Evolutionary conservation across 1,140 invertebrate species (phyloP), one percentile per base, ranked within the genome.

Genomic region (Cardiocondyla obscurior): DNA sequence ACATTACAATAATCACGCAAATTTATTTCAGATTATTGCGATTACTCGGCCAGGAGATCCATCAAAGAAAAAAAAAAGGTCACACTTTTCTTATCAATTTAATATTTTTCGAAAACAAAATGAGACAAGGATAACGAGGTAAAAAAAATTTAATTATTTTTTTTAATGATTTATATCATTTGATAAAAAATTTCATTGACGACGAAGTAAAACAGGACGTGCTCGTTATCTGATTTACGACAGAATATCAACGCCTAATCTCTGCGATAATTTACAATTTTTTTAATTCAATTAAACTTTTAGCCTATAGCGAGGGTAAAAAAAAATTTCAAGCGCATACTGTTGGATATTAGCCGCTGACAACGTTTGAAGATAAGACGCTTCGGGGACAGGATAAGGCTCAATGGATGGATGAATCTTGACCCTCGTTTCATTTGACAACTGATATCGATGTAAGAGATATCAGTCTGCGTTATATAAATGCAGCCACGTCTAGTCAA

Each of bases 401-500:
- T 39, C 25, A 14, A 2, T 16, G 25, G 1, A 5, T n/a, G 25
- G 0, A 2, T n/a, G 12, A 19, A 79, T 76, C 72, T 85, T 87
- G 87, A 87, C 85, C 77, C 55, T 44, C 10, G 3, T 12, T 14
- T 25, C n/a, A n/a, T n/a, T n/a, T n/a, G n/a, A 4, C 14, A 12
- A 16, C 33, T 12, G 33, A 33, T 28, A 57, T 30, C 6, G 55
- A 57, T 64, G 25, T 44, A 3, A 14, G n/a, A n/a, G 86, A 79
- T 88, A 85, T 53, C 55, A n/a, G 6, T 7, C 10, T 12, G 62
- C 51, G 5, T 70, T 88, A 89, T 87, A 86, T 88, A 88, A 89
- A 86, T 44, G 51, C 57, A 19, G 6, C 14, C 19, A 25, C 49
- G 69, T 81, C 73, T 64, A 55, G 8, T n/a, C 2, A 12, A 5